Percentiles rank a stretch among this genome's conserved stretches.
Conservation (phyloP, 1,140 invertebrate species). For the Adoxophyes honmai region DNA sequence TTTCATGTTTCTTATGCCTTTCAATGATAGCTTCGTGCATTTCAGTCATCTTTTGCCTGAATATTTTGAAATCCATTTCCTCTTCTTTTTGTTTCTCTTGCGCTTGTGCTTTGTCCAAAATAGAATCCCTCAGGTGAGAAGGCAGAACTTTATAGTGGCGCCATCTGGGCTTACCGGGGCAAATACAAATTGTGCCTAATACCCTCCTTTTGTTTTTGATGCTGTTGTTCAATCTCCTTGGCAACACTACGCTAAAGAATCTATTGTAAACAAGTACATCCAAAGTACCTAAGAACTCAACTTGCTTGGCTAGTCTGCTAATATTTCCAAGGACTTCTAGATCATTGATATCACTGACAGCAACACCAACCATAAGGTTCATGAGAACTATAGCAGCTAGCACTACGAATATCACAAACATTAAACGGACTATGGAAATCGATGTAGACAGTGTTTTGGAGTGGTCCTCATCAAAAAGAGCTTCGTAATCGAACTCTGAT, state of each 20-base stretch:
- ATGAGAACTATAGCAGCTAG: constrained; percentile 81
- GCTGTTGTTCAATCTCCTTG: constrained; percentile 38
- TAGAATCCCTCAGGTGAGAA: constrained; percentile 46
- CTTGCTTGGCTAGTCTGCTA: constrained; percentile 64
- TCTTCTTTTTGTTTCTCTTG: constrained; percentile 53
- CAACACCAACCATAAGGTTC: constrained; percentile 81
- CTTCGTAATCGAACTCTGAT: constrained; percentile 77
- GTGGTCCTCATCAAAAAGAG: constrained; percentile 58
- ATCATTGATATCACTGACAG: constrained; percentile 81
- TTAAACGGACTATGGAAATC: constrained; percentile 65
- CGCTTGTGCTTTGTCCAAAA: constrained; percentile 52
- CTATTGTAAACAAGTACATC: constrained; percentile 62
- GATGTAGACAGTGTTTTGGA: constrained; percentile 46
- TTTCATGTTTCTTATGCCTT: constrained; percentile 23
- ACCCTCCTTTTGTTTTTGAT: constrained; percentile 55
- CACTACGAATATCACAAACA: constrained; percentile 80
- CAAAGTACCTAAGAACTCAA: constrained; percentile 65
- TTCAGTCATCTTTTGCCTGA: constrained; percentile 47
- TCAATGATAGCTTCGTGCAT: constrained; percentile 47
- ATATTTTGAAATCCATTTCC: constrained; percentile 36
- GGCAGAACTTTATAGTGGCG: constrained; percentile 47
- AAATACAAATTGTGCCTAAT: constrained; percentile 35
- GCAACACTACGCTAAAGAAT: constrained; percentile 47
- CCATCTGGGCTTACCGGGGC: constrained; percentile 55
- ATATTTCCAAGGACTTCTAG: constrained; percentile 77